Evolutionary conservation across 2,113 vertebrate genomes (phyloP), one percentile per base, ranked within the genome.

Genomic region (Pachycephala philippinensis): DNA sequence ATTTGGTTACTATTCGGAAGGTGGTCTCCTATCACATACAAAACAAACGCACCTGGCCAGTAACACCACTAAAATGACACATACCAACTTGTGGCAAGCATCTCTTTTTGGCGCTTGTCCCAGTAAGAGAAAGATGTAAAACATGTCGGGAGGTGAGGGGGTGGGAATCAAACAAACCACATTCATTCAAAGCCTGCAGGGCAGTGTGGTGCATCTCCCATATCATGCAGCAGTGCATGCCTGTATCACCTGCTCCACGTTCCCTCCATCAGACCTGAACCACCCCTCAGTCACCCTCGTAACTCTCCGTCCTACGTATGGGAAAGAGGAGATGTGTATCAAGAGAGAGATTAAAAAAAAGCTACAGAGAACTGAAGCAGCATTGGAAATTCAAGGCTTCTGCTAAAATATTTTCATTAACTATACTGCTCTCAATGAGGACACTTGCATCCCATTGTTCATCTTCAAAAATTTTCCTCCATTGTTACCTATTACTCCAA

Each of bases 121-220:
- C 49, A 9, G 31, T 50, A 37, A 39, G 10, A 64, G 22, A 80
- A 84, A 78, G 7, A 66, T 40, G 18, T 31, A 84, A 66, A 91
- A 57, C 8, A 10, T 2, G 6, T 9, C 10, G 2, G 0, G 2
- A 2, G 8, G 23, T 27, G 6, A 35, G 23, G 7, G 5, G 13
- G 7, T 11, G 6, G n/a, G 4, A 42, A 37, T 28, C 22, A 39
- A 56, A 68, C 22, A 28, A 56, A 68, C 13, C 15, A 57, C 52
- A 76, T 27, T 26, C 12, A 27, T 27, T 19, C 47, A 52, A 37
- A 63, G n/a, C 3, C 3, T 16, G 10, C 20, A 69, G n/a, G 6
- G 23, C 45, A 47, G 27, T 0, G 12, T 30, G 24, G 30, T 12
- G 5, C 11, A 8, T 50, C 44, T 59, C 39, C 31, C 3, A 0